Percentiles rank a stretch among this genome's conserved stretches.
Evolutionary conservation across 2,888 invertebrate species (phyloP).

Genomic region (Scaptomyza caliginosa): DNA sequence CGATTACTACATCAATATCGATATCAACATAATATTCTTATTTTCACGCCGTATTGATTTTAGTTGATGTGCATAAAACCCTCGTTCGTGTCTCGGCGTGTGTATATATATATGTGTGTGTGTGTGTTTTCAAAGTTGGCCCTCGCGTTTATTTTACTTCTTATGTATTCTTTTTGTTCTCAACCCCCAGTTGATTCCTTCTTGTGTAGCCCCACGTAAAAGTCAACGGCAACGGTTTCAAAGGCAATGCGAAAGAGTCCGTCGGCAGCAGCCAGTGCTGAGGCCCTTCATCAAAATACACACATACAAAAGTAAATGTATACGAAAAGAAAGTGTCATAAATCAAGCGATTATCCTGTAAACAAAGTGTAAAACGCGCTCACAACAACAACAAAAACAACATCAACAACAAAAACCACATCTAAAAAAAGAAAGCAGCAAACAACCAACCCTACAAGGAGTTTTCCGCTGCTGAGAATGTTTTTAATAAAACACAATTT

Average conservation of each 20-base stretch:
- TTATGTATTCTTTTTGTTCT: constrained; percentile 37
- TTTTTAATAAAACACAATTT: constrained; percentile 55
- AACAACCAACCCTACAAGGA: constrained; percentile 40
- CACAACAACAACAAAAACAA: constrained; percentile 38
- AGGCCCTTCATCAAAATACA: constrained; percentile 61
- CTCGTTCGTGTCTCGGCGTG: background rate
- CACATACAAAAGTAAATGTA: constrained; percentile 33
- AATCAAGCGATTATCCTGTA: constrained; percentile 78
- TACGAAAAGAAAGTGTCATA: constrained; percentile 73
- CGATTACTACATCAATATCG: constrained; percentile 66
- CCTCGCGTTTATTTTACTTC: constrained; percentile 58
- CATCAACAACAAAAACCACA: constrained; percentile 21
- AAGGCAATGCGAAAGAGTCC: constrained; percentile 39
- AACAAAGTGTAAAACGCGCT: constrained; percentile 76
- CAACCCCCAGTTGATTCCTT: constrained; percentile 31
- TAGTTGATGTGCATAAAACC: constrained; percentile 64
- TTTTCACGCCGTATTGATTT: constrained; percentile 70
- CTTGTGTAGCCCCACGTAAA: constrained; percentile 45
- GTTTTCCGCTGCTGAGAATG: constrained; percentile 24
- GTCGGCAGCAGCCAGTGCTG: constrained; percentile 37
- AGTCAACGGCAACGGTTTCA: constrained; percentile 52
- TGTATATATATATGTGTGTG: constrained; percentile 11
- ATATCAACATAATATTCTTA: constrained; percentile 47
- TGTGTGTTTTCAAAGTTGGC: constrained; percentile 39
- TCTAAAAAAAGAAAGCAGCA: constrained; percentile 17